Base-by-base conservation (phyloP, 2,888 invertebrate species). In the Meganola albula region DNA sequence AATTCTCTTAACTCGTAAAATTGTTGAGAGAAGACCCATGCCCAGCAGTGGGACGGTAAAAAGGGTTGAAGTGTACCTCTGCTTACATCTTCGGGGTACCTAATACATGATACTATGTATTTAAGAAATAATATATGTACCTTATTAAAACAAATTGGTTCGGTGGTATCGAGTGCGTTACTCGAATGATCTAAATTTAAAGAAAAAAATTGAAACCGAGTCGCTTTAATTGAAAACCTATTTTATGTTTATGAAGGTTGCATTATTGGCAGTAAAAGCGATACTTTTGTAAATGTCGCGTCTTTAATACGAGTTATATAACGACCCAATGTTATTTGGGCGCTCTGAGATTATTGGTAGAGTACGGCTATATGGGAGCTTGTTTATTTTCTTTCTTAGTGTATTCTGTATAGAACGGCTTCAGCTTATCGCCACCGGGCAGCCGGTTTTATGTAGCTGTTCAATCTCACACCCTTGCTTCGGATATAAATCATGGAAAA, bases 401-500 rank as follows among this genome's bases (percentile, higher is more conserved):
- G 62, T 53, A 59, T 55, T 53, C 44, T 44, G 56, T 70, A 67
- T 61, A 66, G 68, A 67, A 70, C 65, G 73, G 72, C 69, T 74
- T 68, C 65, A 63, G 78, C 82, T 84, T 83, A 84, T 85, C 84
- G 82, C 76, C 70, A 57, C 44, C 69, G 74, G 74, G 61, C 84
- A 84, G 82, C 68, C 63, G 54, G 62, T 64, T 59, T 72, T 71
- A 67, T 71, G 67, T 61, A 59, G 53, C 61, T 62, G 65, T 6
- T n/a, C 7, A 20, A 71, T 66, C 74, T 74, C 73, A 53, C 67
- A 63, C 73, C 72, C 70, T 71, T 70, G 66, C 76, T 75, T 64
- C 68, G 72, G 70, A 72, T 71, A 82, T 84, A 83, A 83, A 84
- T 84, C 80, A 82, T 80, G 69, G 62, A 65, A 73, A 80, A 78